Conservation (phyloP, 2,797 vertebrate species). For the Pelobates cultripes region DNA sequence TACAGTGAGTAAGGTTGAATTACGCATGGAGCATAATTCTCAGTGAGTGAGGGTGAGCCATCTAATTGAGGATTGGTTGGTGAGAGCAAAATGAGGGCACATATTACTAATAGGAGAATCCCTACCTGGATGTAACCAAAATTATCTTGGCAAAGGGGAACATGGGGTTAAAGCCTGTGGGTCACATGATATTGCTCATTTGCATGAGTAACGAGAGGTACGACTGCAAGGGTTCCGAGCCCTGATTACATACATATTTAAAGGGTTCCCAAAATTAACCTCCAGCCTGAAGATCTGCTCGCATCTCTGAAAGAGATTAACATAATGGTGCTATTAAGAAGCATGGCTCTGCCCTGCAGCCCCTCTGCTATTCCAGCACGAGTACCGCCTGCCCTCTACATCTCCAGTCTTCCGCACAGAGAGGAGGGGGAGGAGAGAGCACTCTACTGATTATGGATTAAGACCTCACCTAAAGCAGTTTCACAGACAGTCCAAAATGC, state of each 20-base stretch:
- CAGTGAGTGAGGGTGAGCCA: neutral
- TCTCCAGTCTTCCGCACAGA: slow-evolving; percentile 3
- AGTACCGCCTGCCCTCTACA: slow-evolving; percentile 18
- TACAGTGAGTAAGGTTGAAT: slow-evolving; percentile 1
- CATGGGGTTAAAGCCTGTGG: slow-evolving; percentile 37
- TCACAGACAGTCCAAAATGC: neutral
- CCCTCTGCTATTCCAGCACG: slow-evolving; percentile 18
- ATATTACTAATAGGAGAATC: neutral
- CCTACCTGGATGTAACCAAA: neutral
- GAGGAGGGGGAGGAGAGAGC: slow-evolving; percentile 9
- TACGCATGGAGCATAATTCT: neutral
- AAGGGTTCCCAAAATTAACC: slow-evolving; percentile 57
- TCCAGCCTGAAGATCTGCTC: slow-evolving; percentile 53
- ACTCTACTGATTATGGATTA: slow-evolving; percentile 43
- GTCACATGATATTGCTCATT: slow-evolving; percentile 45
- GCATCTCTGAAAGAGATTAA: slow-evolving; percentile 49
- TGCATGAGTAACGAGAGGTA: slow-evolving; percentile 56
- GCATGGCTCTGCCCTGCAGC: slow-evolving; percentile 40
- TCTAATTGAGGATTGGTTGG: neutral
- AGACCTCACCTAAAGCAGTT: slow-evolving; percentile 32
- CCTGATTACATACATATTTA: slow-evolving; percentile 58
- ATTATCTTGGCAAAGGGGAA: neutral
- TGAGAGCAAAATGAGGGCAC: neutral
- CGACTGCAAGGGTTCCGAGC: slow-evolving; percentile 51
- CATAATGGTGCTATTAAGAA: slow-evolving; percentile 55